Conservation (phyloP, 2,888 invertebrate genomes). For the Noctua fimbriata region DNA sequence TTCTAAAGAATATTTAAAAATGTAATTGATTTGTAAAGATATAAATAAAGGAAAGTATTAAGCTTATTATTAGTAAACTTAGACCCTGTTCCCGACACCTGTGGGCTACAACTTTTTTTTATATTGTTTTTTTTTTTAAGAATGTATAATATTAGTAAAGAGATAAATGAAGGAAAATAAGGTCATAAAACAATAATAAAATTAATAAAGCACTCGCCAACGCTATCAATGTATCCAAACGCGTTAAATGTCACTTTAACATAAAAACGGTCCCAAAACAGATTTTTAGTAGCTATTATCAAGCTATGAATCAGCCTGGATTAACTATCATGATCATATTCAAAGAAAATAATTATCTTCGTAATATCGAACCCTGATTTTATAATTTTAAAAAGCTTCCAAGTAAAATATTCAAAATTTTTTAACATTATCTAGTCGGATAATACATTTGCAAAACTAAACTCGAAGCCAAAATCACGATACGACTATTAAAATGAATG, state of each 20-base stretch:
- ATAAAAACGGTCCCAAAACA: background rate
- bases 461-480: background rate
- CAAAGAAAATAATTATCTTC: background rate
- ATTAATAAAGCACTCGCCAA: background rate
- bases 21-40: no score
- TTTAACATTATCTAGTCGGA: background rate
- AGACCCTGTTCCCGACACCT: no score
- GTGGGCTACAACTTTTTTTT: no score
- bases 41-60: no score
- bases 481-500: slow-evolving; percentile 2
- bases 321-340: background rate
- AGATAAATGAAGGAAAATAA: no score
- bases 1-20: no score
- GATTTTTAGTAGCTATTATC: background rate
- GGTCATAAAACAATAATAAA: no score
- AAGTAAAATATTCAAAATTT: background rate
- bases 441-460: background rate
- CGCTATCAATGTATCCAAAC: no score
- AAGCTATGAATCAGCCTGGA: background rate
- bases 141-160: no score
- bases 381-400: background rate
- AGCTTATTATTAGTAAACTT: no score
- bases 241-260: background rate
- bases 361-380: background rate
- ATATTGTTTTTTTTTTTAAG: no score